Conservation (phyloP, 2,888 invertebrate species). For the Agonopterix subpropinquella region DNA sequence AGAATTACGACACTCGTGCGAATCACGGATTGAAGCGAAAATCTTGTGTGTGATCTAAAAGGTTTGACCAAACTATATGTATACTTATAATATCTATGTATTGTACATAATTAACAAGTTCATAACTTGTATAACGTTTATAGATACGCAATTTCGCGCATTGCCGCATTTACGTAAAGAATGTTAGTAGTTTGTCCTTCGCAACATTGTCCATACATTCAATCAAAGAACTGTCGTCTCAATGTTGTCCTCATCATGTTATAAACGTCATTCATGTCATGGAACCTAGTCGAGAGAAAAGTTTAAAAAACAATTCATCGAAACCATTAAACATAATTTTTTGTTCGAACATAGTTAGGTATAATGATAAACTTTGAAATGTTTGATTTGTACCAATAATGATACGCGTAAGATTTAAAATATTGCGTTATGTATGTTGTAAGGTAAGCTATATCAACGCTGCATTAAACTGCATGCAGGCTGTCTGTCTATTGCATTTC, state of each 20-base stretch:
- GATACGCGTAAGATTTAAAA: slow-evolving; percentile 1
- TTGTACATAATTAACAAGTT: slow-evolving; percentile 6
- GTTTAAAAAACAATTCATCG: slow-evolving; percentile 15
- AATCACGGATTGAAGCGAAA: no score
- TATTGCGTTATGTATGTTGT: slow-evolving; percentile 5
- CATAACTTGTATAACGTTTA: slow-evolving; percentile 6
- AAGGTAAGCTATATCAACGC: background rate
- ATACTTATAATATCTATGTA: slow-evolving; percentile 6
- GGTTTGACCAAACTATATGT: slow-evolving; percentile 23
- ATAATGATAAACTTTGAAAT: no score
- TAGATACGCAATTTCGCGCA: slow-evolving; percentile 16
- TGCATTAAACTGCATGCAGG: background rate
- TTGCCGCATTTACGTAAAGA: slow-evolving; percentile 20
- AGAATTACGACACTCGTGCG: no score
- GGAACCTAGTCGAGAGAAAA: slow-evolving; percentile 10
- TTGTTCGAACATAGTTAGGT: background rate
- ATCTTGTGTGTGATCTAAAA: slow-evolving; percentile 10
- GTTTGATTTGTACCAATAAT: background rate
- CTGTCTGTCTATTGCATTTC: background rate
- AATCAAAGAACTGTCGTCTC: slow-evolving; percentile 20
- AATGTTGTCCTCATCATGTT: slow-evolving; percentile 15
- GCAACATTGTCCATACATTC: slow-evolving; percentile 18
- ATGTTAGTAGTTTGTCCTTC: slow-evolving; percentile 14
- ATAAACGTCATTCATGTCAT: slow-evolving; percentile 18
- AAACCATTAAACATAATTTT: background rate